Evolutionary conservation across 2,113 vertebrate species (phyloP).

Genomic region (Cromileptes altivelis): DNA sequence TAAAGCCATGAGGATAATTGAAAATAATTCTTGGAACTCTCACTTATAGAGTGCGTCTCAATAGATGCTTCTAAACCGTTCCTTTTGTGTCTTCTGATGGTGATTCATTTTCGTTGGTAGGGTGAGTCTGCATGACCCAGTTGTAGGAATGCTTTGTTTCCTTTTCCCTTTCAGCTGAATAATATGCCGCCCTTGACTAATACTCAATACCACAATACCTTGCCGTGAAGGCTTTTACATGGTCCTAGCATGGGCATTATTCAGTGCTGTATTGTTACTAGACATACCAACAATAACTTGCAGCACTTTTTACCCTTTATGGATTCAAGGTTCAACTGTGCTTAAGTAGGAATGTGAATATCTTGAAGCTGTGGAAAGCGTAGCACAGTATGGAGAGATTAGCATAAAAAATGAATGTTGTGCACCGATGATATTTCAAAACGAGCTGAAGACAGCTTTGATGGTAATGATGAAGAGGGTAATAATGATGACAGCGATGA

Average conservation of each 20-base stretch:
- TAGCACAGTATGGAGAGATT: background rate
- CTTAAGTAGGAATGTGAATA: slow-evolving; percentile 1
- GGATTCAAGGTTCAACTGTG: slow-evolving; percentile 15
- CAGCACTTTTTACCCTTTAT: slow-evolving; percentile 1
- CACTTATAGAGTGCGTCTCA: slow-evolving; percentile 13
- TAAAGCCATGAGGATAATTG: slow-evolving; percentile 19
- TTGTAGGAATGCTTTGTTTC: slow-evolving; percentile 73
- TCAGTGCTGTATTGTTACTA: slow-evolving; percentile 46
- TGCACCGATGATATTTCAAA: slow-evolving; percentile 32
- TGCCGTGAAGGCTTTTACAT: slow-evolving; percentile 41
- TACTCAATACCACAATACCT: slow-evolving; percentile 56
- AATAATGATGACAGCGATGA: slow-evolving; percentile 50
- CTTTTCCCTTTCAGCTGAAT: slow-evolving; percentile 51
- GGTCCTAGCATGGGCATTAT: slow-evolving; percentile 12
- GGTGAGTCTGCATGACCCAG: slow-evolving; percentile 64
- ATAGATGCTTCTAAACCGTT: slow-evolving; percentile 41
- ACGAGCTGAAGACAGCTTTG: slow-evolving; percentile 33
- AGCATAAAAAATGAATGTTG: slow-evolving; percentile 1
- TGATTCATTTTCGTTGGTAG: slow-evolving; percentile 55
- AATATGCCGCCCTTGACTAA: slow-evolving; percentile 69
- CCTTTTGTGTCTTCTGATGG: slow-evolving; percentile 58
- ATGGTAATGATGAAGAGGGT: slow-evolving; percentile 52
- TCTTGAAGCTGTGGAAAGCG: background rate
- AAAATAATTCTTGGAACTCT: slow-evolving; percentile 37
- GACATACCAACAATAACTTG: slow-evolving; percentile 20